Base-by-base conservation (phyloP, 1,140 invertebrate species). In the Xylocopa sonorina region DNA sequence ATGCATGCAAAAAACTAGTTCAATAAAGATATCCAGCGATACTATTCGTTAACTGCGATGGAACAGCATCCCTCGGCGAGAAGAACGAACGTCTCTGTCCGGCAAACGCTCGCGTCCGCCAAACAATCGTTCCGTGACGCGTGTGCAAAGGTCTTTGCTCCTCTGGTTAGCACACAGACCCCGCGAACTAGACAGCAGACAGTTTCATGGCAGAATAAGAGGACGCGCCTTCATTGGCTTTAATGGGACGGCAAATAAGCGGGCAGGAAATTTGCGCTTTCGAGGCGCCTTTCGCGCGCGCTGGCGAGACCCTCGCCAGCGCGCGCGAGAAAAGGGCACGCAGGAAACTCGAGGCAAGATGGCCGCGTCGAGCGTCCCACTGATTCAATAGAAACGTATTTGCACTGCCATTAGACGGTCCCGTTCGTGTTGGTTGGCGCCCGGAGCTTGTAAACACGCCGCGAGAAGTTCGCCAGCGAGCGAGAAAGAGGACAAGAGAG, bases 321-420 rank as follows among this genome's bases (percentile, higher is more conserved):
- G 21, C 46, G n/a, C 83, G 80, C 82, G 71, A 83, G 78, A n/a
- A n/a, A n/a, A 88, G 86, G 84, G 87, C 80, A 85, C 82, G 87
- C 86, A 84, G 87, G 83, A 84, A 88, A 90, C 85, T 89, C 87
- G 88, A 88, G 88, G 87, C 87, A 87, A 89, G 84, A 90, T 90
- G 84, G 83, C 83, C 84, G 79, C 80, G 74, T 55, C 67, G 75
- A n/a, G 63, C 85, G 90, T 88, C 87, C 64, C 90, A 85, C 89
- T 91, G 89, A 90, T 92, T 91, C 88, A 92, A 91, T 91, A 89
- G 91, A 91, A 92, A 91, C 88, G n/a, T 92, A 91, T 92, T 92
- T 91, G 85, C 89, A 88, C 67, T 90, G 88, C 84, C 88, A 90
- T 91, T 90, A 91, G 87, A 83, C 85, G 83, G 83, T 83, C 34